Base-by-base conservation (phyloP, 2,797 vertebrate genomes). In the Microctenopoma steveboyesi region DNA sequence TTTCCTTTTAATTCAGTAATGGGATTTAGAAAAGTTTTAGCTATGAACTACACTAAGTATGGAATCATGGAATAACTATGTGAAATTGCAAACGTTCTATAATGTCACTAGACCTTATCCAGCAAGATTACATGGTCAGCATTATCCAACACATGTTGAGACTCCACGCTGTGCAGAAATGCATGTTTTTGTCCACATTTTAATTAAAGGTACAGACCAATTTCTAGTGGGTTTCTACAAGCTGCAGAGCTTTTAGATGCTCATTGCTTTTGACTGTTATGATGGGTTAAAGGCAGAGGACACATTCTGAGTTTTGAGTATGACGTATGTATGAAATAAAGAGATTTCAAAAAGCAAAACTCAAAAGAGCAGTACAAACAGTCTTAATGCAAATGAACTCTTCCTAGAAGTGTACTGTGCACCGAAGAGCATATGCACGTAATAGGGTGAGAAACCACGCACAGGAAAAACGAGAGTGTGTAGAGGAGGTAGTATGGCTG, bases 281-380 rank as follows among this genome's bases (percentile, higher is more conserved):
- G 3, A 48, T 6, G 22, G 18, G 18, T 50, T 40, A 30, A 69
- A 52, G 16, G 13, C 18, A 27, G 25, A 15, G 48, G 8, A 1
- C 37, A 50, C 4, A 16, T 43, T 72, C 14, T 30, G n/a, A 52
- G 22, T 54, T 66, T 72, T 49, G 10, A 39, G 37, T 48, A 4
- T 50, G 16, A 63, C 1, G 2, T 45, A 58, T 67, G 51, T 39
- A 61, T 43, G n/a, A 63, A 54, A 50, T 47, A 27, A 45, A 55
- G 2, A 9, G 25, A 48, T 68, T 76, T 12, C 7, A 61, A 49
- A 52, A 72, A 79, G 25, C 63, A 63, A 70, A 67, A 76, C 35
- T 54, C 14, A 56, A 48, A 69, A 55, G 13, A 42, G 30, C 16
- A 63, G 56, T 45, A 11, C 48, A 66, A 27, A 48, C 28, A 55